Base-by-base conservation (phyloP, 2,888 invertebrate genomes). In the Drosophila neutralis region DNA sequence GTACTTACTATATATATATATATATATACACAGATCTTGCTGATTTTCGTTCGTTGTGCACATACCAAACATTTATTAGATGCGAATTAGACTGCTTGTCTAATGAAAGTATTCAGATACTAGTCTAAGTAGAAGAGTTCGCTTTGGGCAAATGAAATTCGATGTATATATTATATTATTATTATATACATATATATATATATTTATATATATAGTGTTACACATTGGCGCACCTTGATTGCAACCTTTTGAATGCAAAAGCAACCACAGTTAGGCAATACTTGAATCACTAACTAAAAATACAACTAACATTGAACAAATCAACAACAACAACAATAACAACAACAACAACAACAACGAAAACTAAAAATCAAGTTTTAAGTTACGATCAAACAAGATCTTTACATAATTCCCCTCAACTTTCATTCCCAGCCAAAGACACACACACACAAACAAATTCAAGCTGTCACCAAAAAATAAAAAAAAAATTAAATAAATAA, bases 331-430 rank as follows among this genome's bases (percentile, higher is more conserved):
- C 31, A n/a, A 29, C 0, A 33, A 36, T 21, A 51, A 29, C 7
- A 7, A 29, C 0, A 29, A 29, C 29, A 29, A 29, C 0, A 33
- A 35, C 27, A 45, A 3, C 64, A 29, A 64, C n/a, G n/a, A n/a
- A 38, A 69, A 61, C 49, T 31, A n/a, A 66, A 66, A 77, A 72
- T 77, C 76, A 61, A 77, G 78, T 77, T 76, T 67, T 49, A 49
- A 54, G 73, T 65, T 64, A 67, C 62, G 61, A 42, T 21, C 35
- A 52, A 74, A 79, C 62, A 48, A 35, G 70, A 58, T 67, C 51
- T 75, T 78, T 78, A 79, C 75, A 79, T 78, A 78, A 78, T 66
- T 45, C 36, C 31, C 33, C 4, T 18, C 57, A 78, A 64, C 77
- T 77, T 77, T 77, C 79, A 63, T 78, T 68, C 60, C n/a, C 61